Evolutionary conservation across 2,888 invertebrate genomes (phyloP), one percentile per base, ranked within the genome.

Genomic region (Xanthostigma xanthostigma): DNA sequence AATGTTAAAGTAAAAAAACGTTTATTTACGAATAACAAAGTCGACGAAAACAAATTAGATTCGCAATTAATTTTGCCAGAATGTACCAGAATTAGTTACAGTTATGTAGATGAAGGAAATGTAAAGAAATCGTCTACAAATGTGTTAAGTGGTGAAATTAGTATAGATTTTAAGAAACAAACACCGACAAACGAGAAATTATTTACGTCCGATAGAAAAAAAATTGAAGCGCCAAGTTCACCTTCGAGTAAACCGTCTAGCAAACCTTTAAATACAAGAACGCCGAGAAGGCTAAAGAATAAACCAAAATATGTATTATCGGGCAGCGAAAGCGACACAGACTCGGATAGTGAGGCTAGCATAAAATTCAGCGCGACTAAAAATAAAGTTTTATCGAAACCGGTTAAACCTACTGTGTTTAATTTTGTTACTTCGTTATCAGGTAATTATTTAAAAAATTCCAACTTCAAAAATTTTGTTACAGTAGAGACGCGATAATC

Each of bases 401-500:
- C 4, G 11, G 39, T 36, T 36, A 27, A 33, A 14, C 36, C 36
- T 45, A 64, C 60, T 50, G 64, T 65, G 43, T 62, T 73, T 9
- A 70, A 67, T 55, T 76, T 78, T 58, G 60, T 78, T 50, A 73
- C 69, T 44, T 78, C 77, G 41, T 63, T 78, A 51, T 73, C 74
- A 59, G 72, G 76, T 76, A 64, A 57, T 53, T 52, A n/a, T 27
- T 42, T 48, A 35, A 44, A 40, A 35, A 11, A 13, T 38, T 41
- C 35, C 14, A 37, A 8, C 39, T 27, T 13, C 36, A 37, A 41
- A 39, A 44, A 12, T n/a, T n/a, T n/a, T n/a, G n/a, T n/a, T n/a
- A n/a, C n/a, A n/a, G n/a, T n/a, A n/a, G n/a, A n/a, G n/a, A n/a
- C n/a, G n/a, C n/a, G n/a, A n/a, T n/a, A n/a, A n/a, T n/a, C n/a